Evolutionary conservation across 2,113 vertebrate species (phyloP), one percentile per base, ranked within the genome.

Genomic region (Polyodon spathula): DNA sequence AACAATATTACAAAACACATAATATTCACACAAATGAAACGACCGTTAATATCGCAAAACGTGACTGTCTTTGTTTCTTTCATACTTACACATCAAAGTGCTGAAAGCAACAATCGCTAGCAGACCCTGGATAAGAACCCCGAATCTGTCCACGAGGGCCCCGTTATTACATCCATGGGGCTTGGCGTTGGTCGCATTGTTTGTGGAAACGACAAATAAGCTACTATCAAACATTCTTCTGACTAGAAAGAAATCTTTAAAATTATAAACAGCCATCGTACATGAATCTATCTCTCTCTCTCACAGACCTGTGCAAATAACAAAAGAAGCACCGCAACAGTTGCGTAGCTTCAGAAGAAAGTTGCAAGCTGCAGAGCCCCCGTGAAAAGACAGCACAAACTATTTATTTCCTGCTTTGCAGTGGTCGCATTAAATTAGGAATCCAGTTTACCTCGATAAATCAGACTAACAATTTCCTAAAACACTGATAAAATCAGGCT

Each of bases 71-170:
- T 42, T n/a, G 57, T 51, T 53, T 11, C 14, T 14, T n/a, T 27
- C 10, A 8, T 68, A 85, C 84, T 85, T 71, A 85, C 74, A 12
- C 73, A 80, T 85, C 7, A 84, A 76, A 14, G 81, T 87, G 59
- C 83, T 86, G 75, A 85, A 89, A 53, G 82, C 76, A 4, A 78
- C 73, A 37, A 86, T 4, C 0, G 83, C 81, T 61, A 86, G 76
- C 14, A 90, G 64, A 0, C 53, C 77, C 73, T 87, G 83, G 61
- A 89, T 76, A 60, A 84, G 5, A 1, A 89, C 78, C 4, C 84
- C 81, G 59, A 85, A 82, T 14, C 72, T 6, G 69, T 86, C 83
- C 52, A 77, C 76, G 40, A 84, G 66, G 3, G 80, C 85, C 8
- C 88, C 81, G 62, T 78, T 69, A 1, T 84, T 70, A 66, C 85